Percentiles rank a stretch among this genome's conserved stretches.
Evolutionary conservation across 2,113 vertebrate species (phyloP).

Genomic region (Sceloporus tristichus): DNA sequence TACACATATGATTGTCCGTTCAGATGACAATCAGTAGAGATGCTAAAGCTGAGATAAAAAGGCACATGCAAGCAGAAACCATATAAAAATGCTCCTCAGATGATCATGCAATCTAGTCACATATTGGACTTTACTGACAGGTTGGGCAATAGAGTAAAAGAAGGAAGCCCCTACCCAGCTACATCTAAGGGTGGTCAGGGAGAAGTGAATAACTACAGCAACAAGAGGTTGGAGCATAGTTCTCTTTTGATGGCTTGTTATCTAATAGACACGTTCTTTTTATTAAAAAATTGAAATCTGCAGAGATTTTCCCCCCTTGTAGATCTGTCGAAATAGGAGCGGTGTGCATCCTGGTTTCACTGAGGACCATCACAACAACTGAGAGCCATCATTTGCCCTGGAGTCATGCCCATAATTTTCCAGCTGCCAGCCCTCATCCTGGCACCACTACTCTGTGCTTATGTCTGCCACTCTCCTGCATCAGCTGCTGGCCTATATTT

Average conservation of each 20-base stretch:
- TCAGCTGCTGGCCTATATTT: conserved; percentile 73
- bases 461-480: conserved; percentile 17
- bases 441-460: background rate
- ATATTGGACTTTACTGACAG: background rate
- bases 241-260: background rate
- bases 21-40: no score
- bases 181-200: background rate
- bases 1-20: no score
- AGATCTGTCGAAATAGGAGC: background rate
- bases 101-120: background rate
- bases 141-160: background rate
- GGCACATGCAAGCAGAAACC: background rate
- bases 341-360: background rate
- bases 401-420: background rate
- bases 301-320: background rate
- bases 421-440: rapidly evolving
- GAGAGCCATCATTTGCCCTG: rapidly evolving
- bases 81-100: background rate
- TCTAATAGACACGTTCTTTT: no score
- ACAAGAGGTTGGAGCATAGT: background rate
- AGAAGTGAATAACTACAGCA: background rate
- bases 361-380: no score
- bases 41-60: background rate
- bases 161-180: background rate
- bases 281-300: background rate